phyloP scores from a whole-genome alignment of 2,797 vertebrate species.

The Podarcis lilfordi region DNA sequence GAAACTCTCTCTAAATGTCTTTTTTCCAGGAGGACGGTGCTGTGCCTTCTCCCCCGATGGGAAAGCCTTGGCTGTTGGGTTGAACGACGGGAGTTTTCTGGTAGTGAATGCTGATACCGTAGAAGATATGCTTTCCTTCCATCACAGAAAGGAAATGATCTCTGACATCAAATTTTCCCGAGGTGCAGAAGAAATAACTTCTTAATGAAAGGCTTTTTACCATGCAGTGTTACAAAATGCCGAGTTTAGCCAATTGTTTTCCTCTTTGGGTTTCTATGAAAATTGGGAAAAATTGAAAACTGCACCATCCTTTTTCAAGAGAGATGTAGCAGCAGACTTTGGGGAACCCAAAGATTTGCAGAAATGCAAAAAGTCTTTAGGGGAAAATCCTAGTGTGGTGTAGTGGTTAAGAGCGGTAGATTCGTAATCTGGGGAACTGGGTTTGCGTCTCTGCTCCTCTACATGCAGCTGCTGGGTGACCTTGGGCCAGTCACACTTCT shows the following conservation, averaged over 20 bases:
- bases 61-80: constrained; percentile 93
- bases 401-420: no score
- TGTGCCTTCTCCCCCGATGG: constrained; percentile 97
- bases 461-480: no score
- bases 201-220: not conserved
- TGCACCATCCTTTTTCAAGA: not conserved
- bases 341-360: not conserved
- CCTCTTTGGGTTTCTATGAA: not conserved
- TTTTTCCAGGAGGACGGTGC: constrained; percentile 88
- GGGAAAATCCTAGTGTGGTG: no score
- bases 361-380: not conserved
- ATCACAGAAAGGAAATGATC: constrained; percentile 96
- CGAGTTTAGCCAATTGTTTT: not conserved
- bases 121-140: constrained; percentile 98
- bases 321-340: not conserved
- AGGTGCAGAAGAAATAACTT: constrained; percentile 77
- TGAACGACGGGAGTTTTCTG: constrained; percentile 96
- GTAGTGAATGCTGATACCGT: constrained; percentile 96
- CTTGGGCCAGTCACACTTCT: no score
- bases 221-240: not conserved
- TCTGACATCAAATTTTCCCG: constrained; percentile 95
- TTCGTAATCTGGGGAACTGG: no score
- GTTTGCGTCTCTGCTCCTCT: no score
- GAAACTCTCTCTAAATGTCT: not conserved
- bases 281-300: not conserved